Evolutionary conservation across 2,113 vertebrate genomes (phyloP).

Genomic region (Semnornis frantzii): DNA sequence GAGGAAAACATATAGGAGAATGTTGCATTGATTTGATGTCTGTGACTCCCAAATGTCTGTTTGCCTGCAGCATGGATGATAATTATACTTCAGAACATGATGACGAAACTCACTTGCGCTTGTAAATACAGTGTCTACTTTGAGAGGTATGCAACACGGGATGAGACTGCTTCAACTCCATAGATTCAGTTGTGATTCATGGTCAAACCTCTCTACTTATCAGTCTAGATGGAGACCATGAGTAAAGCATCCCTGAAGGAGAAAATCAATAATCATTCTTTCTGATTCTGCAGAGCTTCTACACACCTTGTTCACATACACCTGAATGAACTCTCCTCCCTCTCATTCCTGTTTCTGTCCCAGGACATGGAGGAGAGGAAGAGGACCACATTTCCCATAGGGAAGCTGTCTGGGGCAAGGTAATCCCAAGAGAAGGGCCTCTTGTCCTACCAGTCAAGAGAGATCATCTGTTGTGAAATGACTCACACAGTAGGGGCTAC

Average conservation of each 20-base stretch:
- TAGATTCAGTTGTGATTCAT: not conserved
- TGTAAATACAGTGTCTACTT: not conserved
- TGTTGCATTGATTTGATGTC: not conserved
- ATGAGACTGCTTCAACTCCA: not conserved
- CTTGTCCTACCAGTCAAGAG: not conserved
- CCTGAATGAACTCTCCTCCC: not conserved
- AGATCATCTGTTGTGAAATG: not conserved
- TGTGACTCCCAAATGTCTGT: not conserved
- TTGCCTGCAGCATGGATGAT: not conserved
- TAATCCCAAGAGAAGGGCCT: not conserved
- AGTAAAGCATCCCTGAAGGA: not conserved
- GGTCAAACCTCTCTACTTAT: not conserved
- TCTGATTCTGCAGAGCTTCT: not conserved
- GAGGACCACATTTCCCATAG: not conserved
- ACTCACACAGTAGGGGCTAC: not conserved
- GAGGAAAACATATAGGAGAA: not conserved
- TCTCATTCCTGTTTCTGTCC: not conserved
- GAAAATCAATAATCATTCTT: not conserved
- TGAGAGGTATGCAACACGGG: not conserved
- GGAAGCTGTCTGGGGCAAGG: not conserved
- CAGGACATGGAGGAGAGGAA: not conserved
- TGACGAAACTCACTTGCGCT: not conserved
- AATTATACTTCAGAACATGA: not conserved
- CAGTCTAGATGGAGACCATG: not conserved
- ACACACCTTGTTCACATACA: not conserved